Evolutionary conservation across 1,140 invertebrate genomes (phyloP).

Genomic region (Condylostylus longicornis): DNA sequence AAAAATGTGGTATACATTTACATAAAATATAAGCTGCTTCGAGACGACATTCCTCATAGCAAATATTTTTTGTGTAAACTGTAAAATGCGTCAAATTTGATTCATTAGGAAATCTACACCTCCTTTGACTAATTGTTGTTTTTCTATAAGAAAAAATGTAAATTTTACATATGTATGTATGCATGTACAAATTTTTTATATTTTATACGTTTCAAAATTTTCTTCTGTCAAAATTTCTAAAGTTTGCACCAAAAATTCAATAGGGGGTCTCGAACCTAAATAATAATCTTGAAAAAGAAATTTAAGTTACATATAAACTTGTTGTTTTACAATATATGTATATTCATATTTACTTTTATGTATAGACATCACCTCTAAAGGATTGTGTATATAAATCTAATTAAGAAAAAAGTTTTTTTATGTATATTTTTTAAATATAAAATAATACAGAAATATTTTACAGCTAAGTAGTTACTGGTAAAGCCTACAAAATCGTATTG

Average conservation of each 20-base stretch:
- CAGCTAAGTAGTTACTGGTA: constrained; percentile 7
- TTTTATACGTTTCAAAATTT: constrained; percentile 14
- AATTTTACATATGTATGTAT: not conserved
- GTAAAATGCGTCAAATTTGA: constrained; percentile 42
- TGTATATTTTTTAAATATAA: constrained; percentile 1
- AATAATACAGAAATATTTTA: constrained; percentile 5
- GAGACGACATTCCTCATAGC: constrained; percentile 47
- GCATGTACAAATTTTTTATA: not conserved
- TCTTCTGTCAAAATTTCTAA: constrained; percentile 20
- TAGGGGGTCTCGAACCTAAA: too few species aligned
- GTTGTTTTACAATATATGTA: too few species aligned
- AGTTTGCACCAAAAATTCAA: constrained; percentile 14
- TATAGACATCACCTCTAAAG: constrained; percentile 40
- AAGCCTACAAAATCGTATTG: constrained; percentile 7
- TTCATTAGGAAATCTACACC: constrained; percentile 42
- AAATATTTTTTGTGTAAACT: constrained; percentile 47
- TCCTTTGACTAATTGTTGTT: constrained; percentile 17
- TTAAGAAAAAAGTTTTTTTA: not conserved
- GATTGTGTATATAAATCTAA: constrained; percentile 37
- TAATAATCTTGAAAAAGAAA: too few species aligned
- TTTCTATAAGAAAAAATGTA: constrained; percentile 8
- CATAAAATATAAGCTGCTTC: constrained; percentile 40
- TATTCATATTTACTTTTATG: constrained; percentile 30
- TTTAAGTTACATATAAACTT: too few species aligned
- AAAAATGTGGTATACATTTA: constrained; percentile 47